phyloP scores from a whole-genome alignment of 2,797 vertebrate species.

The Synanceia verrucosa region DNA sequence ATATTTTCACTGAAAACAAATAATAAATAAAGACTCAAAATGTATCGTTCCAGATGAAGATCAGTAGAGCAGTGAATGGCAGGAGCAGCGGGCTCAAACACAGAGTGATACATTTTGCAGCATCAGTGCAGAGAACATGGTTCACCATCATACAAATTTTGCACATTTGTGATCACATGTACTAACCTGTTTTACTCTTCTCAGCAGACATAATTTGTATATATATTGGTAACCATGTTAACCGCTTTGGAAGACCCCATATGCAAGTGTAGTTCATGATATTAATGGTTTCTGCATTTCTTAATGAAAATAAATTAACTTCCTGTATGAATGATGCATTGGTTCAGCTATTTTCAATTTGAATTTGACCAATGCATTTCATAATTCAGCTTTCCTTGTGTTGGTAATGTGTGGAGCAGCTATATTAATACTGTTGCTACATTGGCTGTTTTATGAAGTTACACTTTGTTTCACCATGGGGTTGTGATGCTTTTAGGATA shows the following conservation, averaged over 20 bases:
- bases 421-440: not conserved
- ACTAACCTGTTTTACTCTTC: constrained; percentile 48
- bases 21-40: constrained; percentile 84
- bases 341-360: constrained; percentile 6
- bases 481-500: constrained; percentile 89
- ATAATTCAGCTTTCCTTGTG: not conserved
- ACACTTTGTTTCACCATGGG: constrained; percentile 89
- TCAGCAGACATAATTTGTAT: constrained; percentile 87
- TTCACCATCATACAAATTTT: constrained; percentile 89
- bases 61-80: constrained; percentile 77
- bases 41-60: constrained; percentile 84
- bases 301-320: not conserved
- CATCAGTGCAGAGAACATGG: constrained; percentile 92
- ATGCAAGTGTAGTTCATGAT: constrained; percentile 83
- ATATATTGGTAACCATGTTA: constrained; percentile 83
- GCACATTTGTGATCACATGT: constrained; percentile 69
- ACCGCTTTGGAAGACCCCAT: constrained; percentile 89
- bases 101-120: constrained; percentile 89
- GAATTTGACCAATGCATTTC: not conserved
- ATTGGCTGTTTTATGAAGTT: constrained; percentile 60
- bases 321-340: not conserved
- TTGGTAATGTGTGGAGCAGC: not conserved
- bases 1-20: constrained; percentile 70
- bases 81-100: constrained; percentile 64
- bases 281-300: constrained; percentile 48